Base-by-base conservation (phyloP, 35 echinoderm and acorn worm genomes). In the Apostichopus japonicus region DNA sequence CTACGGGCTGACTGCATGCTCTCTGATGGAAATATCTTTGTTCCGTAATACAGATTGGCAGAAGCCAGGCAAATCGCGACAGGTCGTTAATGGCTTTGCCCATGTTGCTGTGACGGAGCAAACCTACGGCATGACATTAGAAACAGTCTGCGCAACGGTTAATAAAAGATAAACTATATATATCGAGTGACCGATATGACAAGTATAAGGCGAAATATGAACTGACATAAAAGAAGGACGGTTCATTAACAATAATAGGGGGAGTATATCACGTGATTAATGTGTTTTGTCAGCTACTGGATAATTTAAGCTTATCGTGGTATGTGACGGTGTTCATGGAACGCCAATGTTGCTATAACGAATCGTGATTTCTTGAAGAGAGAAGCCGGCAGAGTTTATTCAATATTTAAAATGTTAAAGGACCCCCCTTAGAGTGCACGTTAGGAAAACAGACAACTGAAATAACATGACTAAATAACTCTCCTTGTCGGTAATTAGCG, bases 231-330 rank as follows among this genome's bases (percentile, higher is more conserved):
- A 19, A 11, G 4, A 67, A 67, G 63, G 63, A 16, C 24, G 79
- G 6, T 83, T 55, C 79, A 54, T 83, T 83, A 83, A 83, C 54
- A 53, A 33, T 83, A 83, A 83, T 83, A 44, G 33, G 54, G 54
- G 79, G n/a, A 83, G 19, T 16, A 11, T n/a, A 52, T 54, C 10
- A 83, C 51, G 54, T 54, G 9, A 83, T 83, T 55, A 83, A 83
- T 83, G 79, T 14, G 25, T 83, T 83, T 55, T 83, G 79, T 83
- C 79, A 83, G 54, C 52, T 83, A n/a, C 54, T n/a, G 54, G 54
- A 83, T 83, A 55, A 83, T 83, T 55, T 33, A 83, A 8, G 13
- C 54, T 54, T 10, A 44, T 44, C 33, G 33, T 44, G 33, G 33
- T 4, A 44, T 44, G 24, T 15, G 51, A 83, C 17, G 79, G 51